phyloP scores from a whole-genome alignment of 2,113 vertebrate species.

The Caloenas nicobarica region DNA sequence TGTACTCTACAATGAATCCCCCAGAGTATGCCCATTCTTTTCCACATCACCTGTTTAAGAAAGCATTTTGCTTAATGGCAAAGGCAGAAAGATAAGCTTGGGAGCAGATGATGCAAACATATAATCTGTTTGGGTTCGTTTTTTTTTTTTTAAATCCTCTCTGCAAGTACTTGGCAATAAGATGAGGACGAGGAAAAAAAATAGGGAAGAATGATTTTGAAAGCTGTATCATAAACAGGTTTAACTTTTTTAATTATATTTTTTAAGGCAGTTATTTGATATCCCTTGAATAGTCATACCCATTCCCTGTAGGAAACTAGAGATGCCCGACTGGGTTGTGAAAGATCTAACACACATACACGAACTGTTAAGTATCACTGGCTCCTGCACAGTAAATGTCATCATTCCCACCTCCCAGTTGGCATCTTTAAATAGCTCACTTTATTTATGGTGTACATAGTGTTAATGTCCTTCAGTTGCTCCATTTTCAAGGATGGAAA shows the following conservation, averaged over 20 bases:
- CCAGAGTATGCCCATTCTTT: not conserved
- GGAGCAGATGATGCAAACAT: not conserved
- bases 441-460: conserved; percentile 81
- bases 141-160: not conserved
- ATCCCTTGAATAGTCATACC: conserved; percentile 45
- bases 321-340: conserved; percentile 62
- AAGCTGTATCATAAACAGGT: conserved; percentile 28
- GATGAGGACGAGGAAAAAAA: not conserved
- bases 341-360: conserved; percentile 62
- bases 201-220: not conserved
- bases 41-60: conserved; percentile 23
- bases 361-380: conserved; percentile 75
- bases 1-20: conserved; percentile 55
- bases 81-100: not conserved
- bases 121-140: not conserved
- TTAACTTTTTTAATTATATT: not conserved
- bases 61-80: not conserved
- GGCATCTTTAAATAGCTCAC: conserved; percentile 79
- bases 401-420: conserved; percentile 68
- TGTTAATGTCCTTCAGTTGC: conserved; percentile 84
- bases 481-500: conserved; percentile 87
- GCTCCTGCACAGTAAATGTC: conserved; percentile 71
- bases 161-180: conserved; percentile 9
- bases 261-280: conserved; percentile 46
- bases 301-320: conserved; percentile 56